phyloP scores from a whole-genome alignment of 1,140 invertebrate genomes.

The Anadara kagoshimensis region DNA sequence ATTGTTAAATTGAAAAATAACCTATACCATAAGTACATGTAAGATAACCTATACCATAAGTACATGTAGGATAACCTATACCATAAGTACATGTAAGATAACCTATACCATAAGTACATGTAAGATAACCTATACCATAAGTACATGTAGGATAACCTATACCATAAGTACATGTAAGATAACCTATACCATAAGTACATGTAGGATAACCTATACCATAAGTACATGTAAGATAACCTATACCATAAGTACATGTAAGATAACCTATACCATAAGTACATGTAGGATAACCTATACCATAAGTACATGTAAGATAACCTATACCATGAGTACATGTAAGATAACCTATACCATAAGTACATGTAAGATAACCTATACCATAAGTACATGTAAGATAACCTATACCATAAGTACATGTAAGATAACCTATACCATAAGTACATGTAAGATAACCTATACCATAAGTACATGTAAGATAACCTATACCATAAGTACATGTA shows the following conservation, averaged over 20 bases:
- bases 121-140: constrained; percentile 83
- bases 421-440: constrained; percentile 82
- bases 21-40: constrained; percentile 78
- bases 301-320: constrained; percentile 83
- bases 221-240: constrained; percentile 73
- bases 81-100: constrained; percentile 77
- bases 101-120: too few species aligned
- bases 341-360: too few species aligned
- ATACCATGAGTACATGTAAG: constrained; percentile 77
- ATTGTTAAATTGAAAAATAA: constrained; percentile 82
- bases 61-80: constrained; percentile 78
- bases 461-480: constrained; percentile 83
- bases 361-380: constrained; percentile 84
- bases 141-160: constrained; percentile 73
- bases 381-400: constrained; percentile 72
- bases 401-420: too few species aligned
- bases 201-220: constrained; percentile 81
- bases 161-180: too few species aligned
- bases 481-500: constrained; percentile 78
- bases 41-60: constrained; percentile 79
- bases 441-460: too few species aligned
- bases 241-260: too few species aligned
- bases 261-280: constrained; percentile 79
- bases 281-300: too few species aligned
- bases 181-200: constrained; percentile 79